Conservation (phyloP, 2,888 invertebrate genomes). For the Eupithecia vulgata region DNA sequence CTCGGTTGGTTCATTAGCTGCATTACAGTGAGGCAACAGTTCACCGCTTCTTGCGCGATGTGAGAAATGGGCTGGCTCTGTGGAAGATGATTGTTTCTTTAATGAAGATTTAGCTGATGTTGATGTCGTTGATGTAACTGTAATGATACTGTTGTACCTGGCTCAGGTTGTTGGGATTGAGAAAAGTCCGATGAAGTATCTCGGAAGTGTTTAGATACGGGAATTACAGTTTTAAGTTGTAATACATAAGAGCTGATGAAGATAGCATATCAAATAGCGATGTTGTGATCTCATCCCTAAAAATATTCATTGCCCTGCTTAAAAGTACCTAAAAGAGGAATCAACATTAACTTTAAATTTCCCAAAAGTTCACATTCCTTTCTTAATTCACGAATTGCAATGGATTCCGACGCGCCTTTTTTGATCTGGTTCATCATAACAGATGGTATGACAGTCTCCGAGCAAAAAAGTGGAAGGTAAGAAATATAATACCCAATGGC, state of each 20-base stretch:
- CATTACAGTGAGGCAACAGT: slow-evolving; percentile 66
- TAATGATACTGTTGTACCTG: slow-evolving; percentile 11
- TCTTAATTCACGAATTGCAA: too few relatives aligned
- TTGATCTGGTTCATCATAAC: too few relatives aligned
- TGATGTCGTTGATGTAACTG: slow-evolving; percentile 24
- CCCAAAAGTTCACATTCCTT: neutral
- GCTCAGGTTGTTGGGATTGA: neutral
- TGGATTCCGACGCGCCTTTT: too few relatives aligned
- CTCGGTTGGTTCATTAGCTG: slow-evolving; percentile 66
- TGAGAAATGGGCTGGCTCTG: slow-evolving; percentile 36
- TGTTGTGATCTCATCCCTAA: neutral
- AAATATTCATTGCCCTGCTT: neutral
- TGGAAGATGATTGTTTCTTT: slow-evolving; percentile 39
- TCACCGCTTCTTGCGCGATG: slow-evolving; percentile 49
- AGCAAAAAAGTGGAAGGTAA: neutral
- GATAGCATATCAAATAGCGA: neutral
- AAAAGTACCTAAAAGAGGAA: neutral
- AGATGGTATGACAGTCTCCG: too few relatives aligned
- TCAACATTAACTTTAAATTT: neutral
- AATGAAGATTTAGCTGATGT: slow-evolving; percentile 34
- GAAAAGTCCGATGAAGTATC: neutral
- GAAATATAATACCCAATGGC: neutral
- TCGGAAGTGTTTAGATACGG: neutral
- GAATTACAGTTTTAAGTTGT: neutral
- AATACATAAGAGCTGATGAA: neutral